A percentile compares a stretch with the other conserved stretches of the same genome.
These are phyloP conservation scores for Pristionchus fissidentatus DNA, from an alignment of 2,888 invertebrate genomes.

Conservation along the genomic window DNA sequence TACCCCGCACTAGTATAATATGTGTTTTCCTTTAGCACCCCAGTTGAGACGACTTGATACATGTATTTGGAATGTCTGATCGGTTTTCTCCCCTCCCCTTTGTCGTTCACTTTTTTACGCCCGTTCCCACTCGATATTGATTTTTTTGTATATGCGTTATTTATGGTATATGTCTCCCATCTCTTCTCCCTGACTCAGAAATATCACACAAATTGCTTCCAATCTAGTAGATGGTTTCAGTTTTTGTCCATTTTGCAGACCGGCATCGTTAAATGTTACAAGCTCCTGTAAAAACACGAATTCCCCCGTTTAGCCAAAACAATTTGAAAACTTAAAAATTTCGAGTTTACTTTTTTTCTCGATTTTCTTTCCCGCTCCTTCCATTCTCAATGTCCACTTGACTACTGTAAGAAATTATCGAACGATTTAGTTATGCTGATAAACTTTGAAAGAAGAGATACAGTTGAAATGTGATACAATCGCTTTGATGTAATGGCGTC, in stretches of 20 bases:
- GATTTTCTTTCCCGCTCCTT: background rate
- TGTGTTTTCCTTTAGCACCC: background rate
- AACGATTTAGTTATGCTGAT: no score
- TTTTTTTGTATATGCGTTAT: conserved; percentile 28
- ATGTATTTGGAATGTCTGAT: conserved; percentile 20
- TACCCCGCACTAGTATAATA: background rate
- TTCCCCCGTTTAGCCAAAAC: background rate
- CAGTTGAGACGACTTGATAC: conserved; percentile 13
- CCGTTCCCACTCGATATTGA: background rate
- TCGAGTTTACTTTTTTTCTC: conserved; percentile 1
- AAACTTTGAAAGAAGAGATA: no score
- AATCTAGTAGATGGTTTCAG: no score
- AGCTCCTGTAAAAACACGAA: background rate
- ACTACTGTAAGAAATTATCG: no score
- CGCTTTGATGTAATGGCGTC: background rate
- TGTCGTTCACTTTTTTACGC: background rate
- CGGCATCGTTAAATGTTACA: no score
- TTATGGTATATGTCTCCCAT: no score
- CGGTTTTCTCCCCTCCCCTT: background rate
- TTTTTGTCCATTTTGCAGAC: background rate
- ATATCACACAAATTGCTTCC: background rate
- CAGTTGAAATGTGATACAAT: no score
- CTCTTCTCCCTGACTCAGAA: background rate
- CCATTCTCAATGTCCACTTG: background rate
- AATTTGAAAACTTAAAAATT: background rate